Evolutionary conservation across 2,888 invertebrate species (phyloP), one percentile per base, ranked within the genome.

Genomic region (Macrosoma leucophasiata): DNA sequence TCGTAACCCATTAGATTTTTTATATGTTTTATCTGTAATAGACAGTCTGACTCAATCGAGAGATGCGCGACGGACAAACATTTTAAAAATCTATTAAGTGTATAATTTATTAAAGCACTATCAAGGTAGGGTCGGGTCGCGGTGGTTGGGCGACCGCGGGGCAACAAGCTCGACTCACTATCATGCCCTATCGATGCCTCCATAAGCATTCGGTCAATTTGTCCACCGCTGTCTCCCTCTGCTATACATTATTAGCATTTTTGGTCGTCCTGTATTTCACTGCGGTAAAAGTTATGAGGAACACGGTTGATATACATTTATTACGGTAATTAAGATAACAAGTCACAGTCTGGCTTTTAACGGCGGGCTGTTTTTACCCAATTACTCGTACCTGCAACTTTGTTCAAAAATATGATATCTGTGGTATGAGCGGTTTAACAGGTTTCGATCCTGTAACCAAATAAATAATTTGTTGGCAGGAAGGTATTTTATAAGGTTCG

Each of bases 291-390:
- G 62, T 70, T 73, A 76, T 76, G 69, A 70, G 74, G 62, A 68
- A 76, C 66, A 63, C 64, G 64, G 63, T 61, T 62, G 60, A 63
- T 68, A 69, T 73, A 64, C 63, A 71, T 77, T 79, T 81, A 81
- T 78, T 76, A 66, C 62, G 62, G 79, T 69, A 73, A 77, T 81
- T 78, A 70, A 82, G 81, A 82, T 82, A 78, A 65, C 59, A 58
- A 59, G 57, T 69, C 61, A 70, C 69, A 65, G 67, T 62, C 60
- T 61, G 51, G 76, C 79, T 79, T 79, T 81, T 77, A 79, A 68
- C 64, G 59, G 50, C 12, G n/a, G n/a, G n/a, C n/a, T n/a, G n/a
- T n/a, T n/a, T n/a, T n/a, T n/a, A n/a, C n/a, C n/a, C n/a, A n/a
- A n/a, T n/a, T n/a, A n/a, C n/a, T n/a, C n/a, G n/a, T n/a, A n/a